Percentiles rank a stretch among this genome's conserved stretches.
phyloP scores from a whole-genome alignment of 1,140 invertebrate genomes.

The Caenorhabditis inopinata region DNA sequence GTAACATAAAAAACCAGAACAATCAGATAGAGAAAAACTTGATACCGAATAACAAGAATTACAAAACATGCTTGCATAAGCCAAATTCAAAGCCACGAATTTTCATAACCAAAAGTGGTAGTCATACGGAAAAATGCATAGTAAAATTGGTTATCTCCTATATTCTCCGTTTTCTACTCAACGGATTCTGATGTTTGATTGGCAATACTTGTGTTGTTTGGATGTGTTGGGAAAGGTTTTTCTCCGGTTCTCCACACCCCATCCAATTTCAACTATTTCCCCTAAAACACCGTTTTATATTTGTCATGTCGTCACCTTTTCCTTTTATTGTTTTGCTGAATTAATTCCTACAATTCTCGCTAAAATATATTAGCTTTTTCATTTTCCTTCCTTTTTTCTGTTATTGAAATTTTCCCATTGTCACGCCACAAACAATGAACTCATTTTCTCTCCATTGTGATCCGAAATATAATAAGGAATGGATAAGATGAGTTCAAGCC shows the following conservation, averaged over 20 bases:
- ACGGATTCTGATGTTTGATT: constrained; percentile 28
- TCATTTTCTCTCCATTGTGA: not conserved
- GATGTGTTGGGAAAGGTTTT: not conserved
- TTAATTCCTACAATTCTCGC: too few species aligned
- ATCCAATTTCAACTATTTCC: constrained; percentile 3
- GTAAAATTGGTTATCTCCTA: not conserved
- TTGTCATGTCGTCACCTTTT: constrained; percentile 6
- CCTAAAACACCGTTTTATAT: constrained; percentile 10
- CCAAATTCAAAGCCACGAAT: too few species aligned
- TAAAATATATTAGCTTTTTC: too few species aligned
- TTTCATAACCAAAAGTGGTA: too few species aligned
- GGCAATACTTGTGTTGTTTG: constrained; percentile 3
- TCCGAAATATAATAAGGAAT: not conserved
- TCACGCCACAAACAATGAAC: not conserved
- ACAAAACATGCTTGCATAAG: too few species aligned
- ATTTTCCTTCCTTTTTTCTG: not conserved
- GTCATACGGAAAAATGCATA: too few species aligned
- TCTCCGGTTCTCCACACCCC: not conserved
- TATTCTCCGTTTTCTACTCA: not conserved
- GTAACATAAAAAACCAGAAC: not conserved
- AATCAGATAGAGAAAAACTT: too few species aligned
- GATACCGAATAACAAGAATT: too few species aligned
- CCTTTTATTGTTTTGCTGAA: not conserved
- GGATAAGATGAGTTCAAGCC: not conserved
- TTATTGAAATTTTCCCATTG: not conserved